Conservation (phyloP, 2,888 invertebrate genomes). For the Campoplex nolae region DNA sequence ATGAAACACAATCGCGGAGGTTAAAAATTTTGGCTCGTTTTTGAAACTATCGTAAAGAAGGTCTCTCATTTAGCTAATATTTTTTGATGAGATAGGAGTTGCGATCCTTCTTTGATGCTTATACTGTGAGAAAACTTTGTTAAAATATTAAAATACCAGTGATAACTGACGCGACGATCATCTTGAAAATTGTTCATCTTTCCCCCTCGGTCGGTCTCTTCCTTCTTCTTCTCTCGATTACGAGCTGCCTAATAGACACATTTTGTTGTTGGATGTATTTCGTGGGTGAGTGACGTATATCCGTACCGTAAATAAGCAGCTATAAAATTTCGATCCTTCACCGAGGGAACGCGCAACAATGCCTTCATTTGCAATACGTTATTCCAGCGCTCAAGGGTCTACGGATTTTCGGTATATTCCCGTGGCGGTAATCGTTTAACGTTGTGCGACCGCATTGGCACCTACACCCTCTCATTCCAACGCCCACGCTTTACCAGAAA, state of each 20-base stretch:
- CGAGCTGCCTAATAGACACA: conserved; percentile 1
- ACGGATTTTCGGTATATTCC: conserved; percentile 49
- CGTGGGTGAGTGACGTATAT: conserved; percentile 22
- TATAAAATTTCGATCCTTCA: conserved; percentile 52
- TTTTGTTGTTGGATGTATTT: not conserved
- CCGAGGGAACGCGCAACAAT: conserved; percentile 38
- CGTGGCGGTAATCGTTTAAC: conserved; percentile 65
- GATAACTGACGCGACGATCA: not conserved
- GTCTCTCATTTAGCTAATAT: not conserved
- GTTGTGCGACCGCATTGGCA: conserved; percentile 66
- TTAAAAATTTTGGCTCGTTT: not conserved
- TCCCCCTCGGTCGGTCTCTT: not conserved
- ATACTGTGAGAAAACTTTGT: not conserved
- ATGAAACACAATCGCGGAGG: not conserved
- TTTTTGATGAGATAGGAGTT: not conserved
- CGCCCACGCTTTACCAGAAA: conserved; percentile 11
- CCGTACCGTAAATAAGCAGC: conserved; percentile 32
- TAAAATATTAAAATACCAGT: not conserved
- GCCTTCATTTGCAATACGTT: conserved; percentile 61
- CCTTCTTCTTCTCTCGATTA: not conserved
- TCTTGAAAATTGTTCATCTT: not conserved
- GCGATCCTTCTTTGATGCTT: not conserved
- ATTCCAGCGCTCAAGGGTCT: conserved; percentile 43
- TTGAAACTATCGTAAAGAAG: not conserved
- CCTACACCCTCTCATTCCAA: conserved; percentile 26